These are phyloP conservation scores for Bujurquina vittata DNA, from an alignment of 2,113 vertebrate genomes.

Conservation along the genomic window DNA sequence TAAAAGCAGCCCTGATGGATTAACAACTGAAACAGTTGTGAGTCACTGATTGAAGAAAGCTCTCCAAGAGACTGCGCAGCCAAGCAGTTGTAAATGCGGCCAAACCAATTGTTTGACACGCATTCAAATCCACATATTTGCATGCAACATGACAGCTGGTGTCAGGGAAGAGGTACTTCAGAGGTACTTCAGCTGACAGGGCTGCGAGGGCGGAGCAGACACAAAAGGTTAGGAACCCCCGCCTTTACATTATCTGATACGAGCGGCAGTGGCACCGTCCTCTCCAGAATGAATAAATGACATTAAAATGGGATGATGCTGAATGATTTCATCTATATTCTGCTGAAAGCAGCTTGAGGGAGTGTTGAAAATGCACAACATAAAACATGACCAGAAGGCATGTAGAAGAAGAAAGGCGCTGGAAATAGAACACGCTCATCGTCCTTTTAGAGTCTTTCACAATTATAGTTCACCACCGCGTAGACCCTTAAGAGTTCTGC, in stretches of 20 bases:
- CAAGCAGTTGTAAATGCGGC: not conserved
- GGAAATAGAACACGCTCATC: slow-evolving; percentile 54
- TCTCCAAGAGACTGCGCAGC: not conserved
- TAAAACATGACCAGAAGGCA: slow-evolving; percentile 59
- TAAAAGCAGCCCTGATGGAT: not conserved
- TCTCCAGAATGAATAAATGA: slow-evolving; percentile 12
- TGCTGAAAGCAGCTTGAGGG: slow-evolving; percentile 44
- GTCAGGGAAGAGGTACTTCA: not conserved
- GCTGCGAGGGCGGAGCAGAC: not conserved
- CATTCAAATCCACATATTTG: slow-evolving; percentile 7
- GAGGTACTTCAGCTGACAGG: not conserved
- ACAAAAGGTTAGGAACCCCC: not conserved
- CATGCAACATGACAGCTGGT: not conserved
- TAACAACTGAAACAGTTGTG: not conserved
- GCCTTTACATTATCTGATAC: not conserved
- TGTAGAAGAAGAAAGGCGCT: slow-evolving; percentile 42
- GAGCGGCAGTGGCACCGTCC: not conserved
- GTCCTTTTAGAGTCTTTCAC: slow-evolving; percentile 65
- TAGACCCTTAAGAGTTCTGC: slow-evolving; percentile 24
- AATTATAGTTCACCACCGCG: slow-evolving; percentile 41
- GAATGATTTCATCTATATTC: slow-evolving; percentile 35
- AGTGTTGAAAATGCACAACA: slow-evolving; percentile 41
- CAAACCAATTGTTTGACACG: not conserved
- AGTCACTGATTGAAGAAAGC: not conserved
- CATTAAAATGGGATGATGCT: slow-evolving; percentile 15